Evolutionary conservation across 2,797 vertebrate species (phyloP), one percentile per base, ranked within the genome.

Genomic region (Lutjanus argentimaculatus): DNA sequence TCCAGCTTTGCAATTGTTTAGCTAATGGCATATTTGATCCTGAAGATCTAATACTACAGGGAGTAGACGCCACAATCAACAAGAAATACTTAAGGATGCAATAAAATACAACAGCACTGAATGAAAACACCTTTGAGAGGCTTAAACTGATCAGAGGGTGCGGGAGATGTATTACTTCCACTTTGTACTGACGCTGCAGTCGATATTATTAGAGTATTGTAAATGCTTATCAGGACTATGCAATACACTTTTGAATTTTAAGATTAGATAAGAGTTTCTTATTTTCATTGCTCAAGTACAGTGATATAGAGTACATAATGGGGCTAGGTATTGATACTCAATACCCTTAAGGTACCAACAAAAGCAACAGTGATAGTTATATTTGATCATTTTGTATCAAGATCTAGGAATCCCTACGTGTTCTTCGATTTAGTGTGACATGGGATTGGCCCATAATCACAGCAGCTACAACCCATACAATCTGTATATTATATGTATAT

Each of bases 191-290:
- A 51, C 4, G 13, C 19, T 69, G 14, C 53, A 51, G 19, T 71
- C 3, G 2, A 25, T 22, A 14, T 15, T 25, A 57, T 57, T 57
- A 30, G 25, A 36, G 22, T 36, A 57, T 17, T 65, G 21, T 65
- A 22, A 42, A 62, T 67, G 43, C n/a, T 21, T 17, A 57, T 75
- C 1, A 0, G 7, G 16, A 30, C 10, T 67, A 17, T 61, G 56
- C 30, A 12, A 16, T 48, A 43, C 11, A 52, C 8, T 12, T 42
- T 40, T 21, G 1, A 52, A 22, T 19, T 52, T 49, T 45, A 15
- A 52, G 30, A 72, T 74, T 9, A 53, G 43, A 76, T 61, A 49
- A 56, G 17, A 69, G 49, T 49, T 30, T 16, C 2, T 61, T 19
- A 59, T 42, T 53, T 16, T 48, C 16, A 17, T 3, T 48, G 19